Conservation (phyloP, 1,140 invertebrate genomes). For the Leptinotarsa lineolata region DNA sequence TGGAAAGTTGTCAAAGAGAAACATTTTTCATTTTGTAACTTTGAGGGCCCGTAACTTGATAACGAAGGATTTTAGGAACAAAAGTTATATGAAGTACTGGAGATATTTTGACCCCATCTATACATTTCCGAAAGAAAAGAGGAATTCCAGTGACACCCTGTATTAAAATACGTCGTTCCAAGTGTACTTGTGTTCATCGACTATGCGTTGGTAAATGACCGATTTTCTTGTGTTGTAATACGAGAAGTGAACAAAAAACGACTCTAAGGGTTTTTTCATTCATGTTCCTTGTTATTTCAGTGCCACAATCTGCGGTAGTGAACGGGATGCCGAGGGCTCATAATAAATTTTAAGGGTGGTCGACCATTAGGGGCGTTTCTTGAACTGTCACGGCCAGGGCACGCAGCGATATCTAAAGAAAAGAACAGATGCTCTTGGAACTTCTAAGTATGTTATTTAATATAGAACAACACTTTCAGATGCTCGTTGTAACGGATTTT, state of each 20-base stretch:
- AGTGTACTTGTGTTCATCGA: neutral
- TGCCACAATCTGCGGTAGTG: slow-evolving; percentile 14
- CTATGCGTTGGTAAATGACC: neutral
- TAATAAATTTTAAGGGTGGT: slow-evolving; percentile 24
- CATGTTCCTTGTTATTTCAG: slow-evolving; percentile 17
- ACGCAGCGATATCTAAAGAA: slow-evolving; percentile 11
- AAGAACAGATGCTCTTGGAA: slow-evolving; percentile 16
- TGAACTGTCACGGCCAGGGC: slow-evolving; percentile 17
- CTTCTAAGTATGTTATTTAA: slow-evolving; percentile 2
- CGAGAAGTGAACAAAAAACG: neutral
- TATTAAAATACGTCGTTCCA: too few relatives aligned
- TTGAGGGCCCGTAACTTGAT: too few relatives aligned
- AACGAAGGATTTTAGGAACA: too few relatives aligned
- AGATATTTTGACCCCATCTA: too few relatives aligned
- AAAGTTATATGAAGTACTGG: too few relatives aligned
- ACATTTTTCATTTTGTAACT: too few relatives aligned
- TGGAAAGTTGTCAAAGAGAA: too few relatives aligned
- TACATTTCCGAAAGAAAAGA: too few relatives aligned
- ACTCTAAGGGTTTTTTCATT: neutral
- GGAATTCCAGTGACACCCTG: too few relatives aligned
- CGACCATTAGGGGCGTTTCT: slow-evolving; percentile 17
- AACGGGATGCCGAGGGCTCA: slow-evolving; percentile 10
- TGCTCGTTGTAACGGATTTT: slow-evolving; percentile 5
- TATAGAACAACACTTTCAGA: slow-evolving; percentile 1
- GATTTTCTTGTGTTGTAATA: neutral